Evolutionary conservation across 1,140 invertebrate species (phyloP).

Genomic region (Sycobia sp.): DNA sequence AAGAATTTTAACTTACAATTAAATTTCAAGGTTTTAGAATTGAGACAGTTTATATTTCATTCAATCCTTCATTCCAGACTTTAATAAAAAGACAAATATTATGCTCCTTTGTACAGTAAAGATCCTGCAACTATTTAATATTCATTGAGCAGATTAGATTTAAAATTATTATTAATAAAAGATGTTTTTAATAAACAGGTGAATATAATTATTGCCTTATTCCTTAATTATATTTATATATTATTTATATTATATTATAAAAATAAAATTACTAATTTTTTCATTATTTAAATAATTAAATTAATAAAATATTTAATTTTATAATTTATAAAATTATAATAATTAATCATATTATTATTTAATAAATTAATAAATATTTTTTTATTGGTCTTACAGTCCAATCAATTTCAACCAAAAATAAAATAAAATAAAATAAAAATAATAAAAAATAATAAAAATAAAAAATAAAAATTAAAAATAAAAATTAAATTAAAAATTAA

Average conservation of each 20-base stretch:
- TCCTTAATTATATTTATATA: slow-evolving; percentile 63
- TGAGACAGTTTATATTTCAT: slow-evolving; percentile 63
- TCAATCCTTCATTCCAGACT: slow-evolving; percentile 69
- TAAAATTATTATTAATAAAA: slow-evolving; percentile 66
- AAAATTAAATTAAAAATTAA: no score
- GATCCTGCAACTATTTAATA: slow-evolving; percentile 67
- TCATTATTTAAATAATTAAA: slow-evolving; percentile 59
- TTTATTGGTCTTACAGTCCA: no score
- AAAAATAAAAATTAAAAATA: no score
- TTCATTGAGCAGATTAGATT: slow-evolving; percentile 69
- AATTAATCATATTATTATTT: slow-evolving; percentile 32
- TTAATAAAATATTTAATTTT: slow-evolving; percentile 43
- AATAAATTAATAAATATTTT: no score
- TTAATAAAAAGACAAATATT: slow-evolving; percentile 74
- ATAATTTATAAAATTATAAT: slow-evolving; percentile 39
- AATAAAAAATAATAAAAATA: no score
- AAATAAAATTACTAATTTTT: slow-evolving; percentile 63
- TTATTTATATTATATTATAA: slow-evolving; percentile 42
- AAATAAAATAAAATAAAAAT: no score
- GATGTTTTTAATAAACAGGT: slow-evolving; percentile 80
- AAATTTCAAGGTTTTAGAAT: slow-evolving; percentile 59
- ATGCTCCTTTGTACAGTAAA: slow-evolving; percentile 74
- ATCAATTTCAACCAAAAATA: no score
- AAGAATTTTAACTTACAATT: slow-evolving; percentile 70
- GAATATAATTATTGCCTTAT: slow-evolving; percentile 69